Evolutionary conservation across 2,113 vertebrate species (phyloP).

Genomic region (Heteronetta atricapilla): DNA sequence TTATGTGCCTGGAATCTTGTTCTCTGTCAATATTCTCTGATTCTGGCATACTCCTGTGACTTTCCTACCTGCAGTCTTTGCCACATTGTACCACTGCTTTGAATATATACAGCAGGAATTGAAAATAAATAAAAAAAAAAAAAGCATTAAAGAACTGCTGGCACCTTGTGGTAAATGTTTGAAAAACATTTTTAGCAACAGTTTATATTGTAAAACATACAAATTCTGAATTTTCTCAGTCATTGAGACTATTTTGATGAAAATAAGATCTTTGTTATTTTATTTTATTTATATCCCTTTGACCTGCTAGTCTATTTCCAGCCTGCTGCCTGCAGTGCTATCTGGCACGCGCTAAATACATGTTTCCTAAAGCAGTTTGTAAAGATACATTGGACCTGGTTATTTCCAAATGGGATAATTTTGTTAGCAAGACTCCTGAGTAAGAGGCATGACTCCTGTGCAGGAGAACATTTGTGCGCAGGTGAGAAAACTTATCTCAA

Average conservation of each 20-base stretch:
- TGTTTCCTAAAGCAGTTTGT: neutral
- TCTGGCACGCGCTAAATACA: neutral
- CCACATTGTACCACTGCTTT: neutral
- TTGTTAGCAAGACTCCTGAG: neutral
- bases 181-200: slow-evolving; percentile 67
- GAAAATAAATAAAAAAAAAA: slow-evolving; percentile 50
- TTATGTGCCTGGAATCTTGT: neutral
- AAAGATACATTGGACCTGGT: neutral
- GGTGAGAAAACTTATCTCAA: neutral
- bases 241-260: neutral
- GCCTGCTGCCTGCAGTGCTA: neutral
- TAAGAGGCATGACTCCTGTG: neutral
- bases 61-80: neutral
- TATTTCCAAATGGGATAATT: neutral
- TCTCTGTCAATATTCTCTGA: neutral
- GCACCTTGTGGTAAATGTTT: slow-evolving; percentile 73
- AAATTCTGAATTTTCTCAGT: neutral
- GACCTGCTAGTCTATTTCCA: neutral
- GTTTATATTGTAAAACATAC: neutral
- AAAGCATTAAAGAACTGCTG: slow-evolving; percentile 71
- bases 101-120: neutral
- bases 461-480: neutral
- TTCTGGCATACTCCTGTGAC: neutral
- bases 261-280: neutral
- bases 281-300: neutral